These are phyloP conservation scores for Tachina grossa DNA, from an alignment of 2,888 invertebrate genomes.

Conservation along the genomic window DNA sequence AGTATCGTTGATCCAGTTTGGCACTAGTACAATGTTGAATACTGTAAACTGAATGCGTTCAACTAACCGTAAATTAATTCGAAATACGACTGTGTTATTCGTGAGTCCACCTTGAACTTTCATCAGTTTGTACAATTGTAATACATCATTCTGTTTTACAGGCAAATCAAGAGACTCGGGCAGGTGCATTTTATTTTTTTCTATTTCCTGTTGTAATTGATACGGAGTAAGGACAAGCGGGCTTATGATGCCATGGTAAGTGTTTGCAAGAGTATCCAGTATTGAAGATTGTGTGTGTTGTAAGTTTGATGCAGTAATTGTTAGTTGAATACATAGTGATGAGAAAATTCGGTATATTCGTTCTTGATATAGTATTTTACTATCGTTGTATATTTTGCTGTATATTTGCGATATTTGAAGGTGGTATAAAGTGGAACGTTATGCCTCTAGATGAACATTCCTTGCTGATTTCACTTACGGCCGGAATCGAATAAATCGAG, in stretches of 20 bases:
- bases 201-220: not conserved
- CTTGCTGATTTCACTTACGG: not conserved
- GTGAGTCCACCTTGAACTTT: not conserved
- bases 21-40: not conserved
- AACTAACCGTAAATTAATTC: not conserved
- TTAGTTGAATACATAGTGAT: slow-evolving; percentile 27
- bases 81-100: not conserved
- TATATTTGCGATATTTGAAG: not conserved
- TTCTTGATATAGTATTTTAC: slow-evolving; percentile 10
- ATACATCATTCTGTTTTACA: slow-evolving; percentile 5
- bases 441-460: slow-evolving; percentile 11
- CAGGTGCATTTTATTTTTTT: not conserved
- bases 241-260: slow-evolving; percentile 14
- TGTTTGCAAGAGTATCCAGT: not conserved
- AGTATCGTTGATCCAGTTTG: not conserved
- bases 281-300: too few relatives aligned
- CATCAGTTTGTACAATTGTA: slow-evolving; percentile 11
- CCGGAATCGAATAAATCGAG: too few relatives aligned
- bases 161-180: not conserved
- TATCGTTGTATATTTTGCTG: slow-evolving; percentile 6
- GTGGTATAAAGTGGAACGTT: not conserved
- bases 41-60: not conserved
- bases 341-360: slow-evolving; percentile 2
- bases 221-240: not conserved
- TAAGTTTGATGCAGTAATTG: slow-evolving; percentile 19